phyloP scores from a whole-genome alignment of 2,113 vertebrate genomes.

The Ibidorhyncha struthersii region DNA sequence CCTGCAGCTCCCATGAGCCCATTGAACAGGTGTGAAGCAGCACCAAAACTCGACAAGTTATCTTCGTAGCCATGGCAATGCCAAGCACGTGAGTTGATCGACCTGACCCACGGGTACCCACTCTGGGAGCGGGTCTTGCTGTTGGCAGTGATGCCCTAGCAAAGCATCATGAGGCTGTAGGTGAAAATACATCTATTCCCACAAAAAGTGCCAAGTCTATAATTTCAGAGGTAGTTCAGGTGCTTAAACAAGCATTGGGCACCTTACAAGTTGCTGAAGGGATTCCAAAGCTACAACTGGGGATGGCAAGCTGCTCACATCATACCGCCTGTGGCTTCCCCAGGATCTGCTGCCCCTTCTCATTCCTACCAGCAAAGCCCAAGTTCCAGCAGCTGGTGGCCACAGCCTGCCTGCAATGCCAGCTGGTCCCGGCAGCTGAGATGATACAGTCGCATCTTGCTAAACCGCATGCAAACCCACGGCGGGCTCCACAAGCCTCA shows the following conservation, averaged over 20 bases:
- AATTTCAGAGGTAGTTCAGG: background rate
- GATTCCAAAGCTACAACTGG: rapidly evolving
- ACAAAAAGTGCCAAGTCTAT: background rate
- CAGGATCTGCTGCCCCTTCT: background rate
- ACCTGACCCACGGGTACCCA: rapidly evolving
- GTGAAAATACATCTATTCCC: background rate
- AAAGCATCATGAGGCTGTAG: background rate
- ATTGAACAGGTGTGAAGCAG: background rate
- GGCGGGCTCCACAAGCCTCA: rapidly evolving
- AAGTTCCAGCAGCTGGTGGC: background rate
- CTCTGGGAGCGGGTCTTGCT: background rate
- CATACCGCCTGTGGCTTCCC: background rate
- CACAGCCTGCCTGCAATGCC: rapidly evolving
- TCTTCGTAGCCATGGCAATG: background rate
- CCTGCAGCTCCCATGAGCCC: background rate
- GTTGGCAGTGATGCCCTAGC: too few relatives aligned
- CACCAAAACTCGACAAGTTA: background rate
- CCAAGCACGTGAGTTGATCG: rapidly evolving
- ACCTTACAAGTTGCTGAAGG: background rate
- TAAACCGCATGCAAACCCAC: background rate
- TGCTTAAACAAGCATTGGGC: background rate
- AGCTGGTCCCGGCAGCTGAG: background rate
- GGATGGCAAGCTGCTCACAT: rapidly evolving
- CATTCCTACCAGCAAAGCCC: background rate
- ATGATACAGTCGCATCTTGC: rapidly evolving